Evolutionary conservation across 2,888 invertebrate genomes (phyloP).

Genomic region (Macropis europaea): DNA sequence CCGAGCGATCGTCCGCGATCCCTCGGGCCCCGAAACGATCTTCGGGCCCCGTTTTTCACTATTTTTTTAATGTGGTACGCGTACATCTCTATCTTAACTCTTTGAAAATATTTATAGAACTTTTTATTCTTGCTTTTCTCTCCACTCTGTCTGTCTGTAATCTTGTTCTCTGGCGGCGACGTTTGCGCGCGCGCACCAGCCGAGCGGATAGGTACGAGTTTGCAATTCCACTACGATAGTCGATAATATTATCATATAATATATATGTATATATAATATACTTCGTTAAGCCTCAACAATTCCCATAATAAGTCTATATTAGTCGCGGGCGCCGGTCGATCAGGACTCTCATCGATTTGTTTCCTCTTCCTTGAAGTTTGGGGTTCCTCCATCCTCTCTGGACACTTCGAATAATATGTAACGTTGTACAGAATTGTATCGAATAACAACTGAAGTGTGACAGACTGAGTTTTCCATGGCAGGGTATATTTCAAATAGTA

Average conservation of each 20-base stretch:
- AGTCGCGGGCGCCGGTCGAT: slow-evolving; percentile 41
- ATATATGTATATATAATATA: slow-evolving; percentile 65
- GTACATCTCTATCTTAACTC: slow-evolving; percentile 46
- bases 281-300: slow-evolving; percentile 75
- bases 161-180: slow-evolving; percentile 7
- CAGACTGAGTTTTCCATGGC: too few species aligned
- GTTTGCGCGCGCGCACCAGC: slow-evolving; percentile 12
- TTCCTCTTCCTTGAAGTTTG: background rate
- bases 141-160: too few species aligned
- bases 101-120: slow-evolving; percentile 61
- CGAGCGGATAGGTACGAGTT: slow-evolving; percentile 54
- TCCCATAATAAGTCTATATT: slow-evolving; percentile 71
- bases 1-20: slow-evolving; percentile 46
- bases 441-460: too few species aligned
- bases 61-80: too few species aligned
- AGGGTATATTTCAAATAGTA: too few species aligned
- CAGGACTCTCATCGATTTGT: slow-evolving; percentile 42
- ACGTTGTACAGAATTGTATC: too few species aligned
- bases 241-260: slow-evolving; percentile 60
- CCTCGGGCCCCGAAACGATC: slow-evolving; percentile 35
- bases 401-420: too few species aligned
- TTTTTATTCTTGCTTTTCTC: slow-evolving; percentile 5
- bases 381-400: background rate
- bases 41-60: slow-evolving; percentile 50
- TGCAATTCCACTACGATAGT: slow-evolving; percentile 66